Evolutionary conservation across 2,888 invertebrate species (phyloP), one percentile per base, ranked within the genome.

Genomic region (Merodon equestris): DNA sequence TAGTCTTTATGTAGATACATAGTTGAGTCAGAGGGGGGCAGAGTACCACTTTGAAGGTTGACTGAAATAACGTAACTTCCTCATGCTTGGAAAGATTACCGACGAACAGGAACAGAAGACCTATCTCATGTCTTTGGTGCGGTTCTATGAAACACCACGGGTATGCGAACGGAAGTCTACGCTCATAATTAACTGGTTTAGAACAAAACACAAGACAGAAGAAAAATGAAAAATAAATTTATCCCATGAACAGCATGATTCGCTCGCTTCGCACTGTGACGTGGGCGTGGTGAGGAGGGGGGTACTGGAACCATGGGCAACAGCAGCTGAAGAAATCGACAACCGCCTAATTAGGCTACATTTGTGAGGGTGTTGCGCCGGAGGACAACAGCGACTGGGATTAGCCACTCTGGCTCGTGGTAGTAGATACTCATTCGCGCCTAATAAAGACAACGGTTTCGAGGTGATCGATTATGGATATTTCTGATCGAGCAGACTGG

Each of bases 81-180:
- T 53, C 47, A 54, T 54, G 5, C 18, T 14, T 58, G 9, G 53
- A 58, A 27, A 7, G 27, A 27, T 2, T 7, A 27, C 27, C 7
- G n/a, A 58, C 17, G 5, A 27, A n/a, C 7, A 27, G 34, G 27
- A 36, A 18, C 12, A 17, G 51, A 40, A 47, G 17, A 44, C n/a
- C n/a, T 47, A 3, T 13, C 40, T 13, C 14, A 18, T 27, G 13
- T 45, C 27, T 42, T 10, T 13, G 13, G 19, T 18, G 45, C 27
- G 38, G 36, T 51, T 51, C 57, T 45, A 9, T 57, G 15, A 45
- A 50, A 53, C 45, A 15, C 13, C 38, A n/a, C 47, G 10, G 54
- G 34, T 36, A 53, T 42, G 53, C 48, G 48, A 57, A 63, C 77
- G 77, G 77, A 77, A 77, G 77, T 77, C 13, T 70, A 58, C 56